A percentile compares a stretch with the other conserved stretches of the same genome.
Evolutionary conservation across 2,113 vertebrate species (phyloP).

Genomic region (Alligator sinensis): DNA sequence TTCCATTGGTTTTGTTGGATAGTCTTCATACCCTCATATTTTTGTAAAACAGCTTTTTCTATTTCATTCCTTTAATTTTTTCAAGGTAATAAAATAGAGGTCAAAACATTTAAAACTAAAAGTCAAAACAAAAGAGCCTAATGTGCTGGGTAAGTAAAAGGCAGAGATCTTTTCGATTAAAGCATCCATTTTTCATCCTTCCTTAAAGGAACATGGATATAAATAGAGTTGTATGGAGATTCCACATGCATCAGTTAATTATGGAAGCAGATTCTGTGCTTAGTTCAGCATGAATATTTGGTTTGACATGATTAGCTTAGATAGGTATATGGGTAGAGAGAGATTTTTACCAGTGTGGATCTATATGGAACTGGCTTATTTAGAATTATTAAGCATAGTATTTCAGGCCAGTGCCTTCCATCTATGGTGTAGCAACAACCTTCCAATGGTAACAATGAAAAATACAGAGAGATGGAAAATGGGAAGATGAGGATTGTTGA

Average conservation of each 20-base stretch:
- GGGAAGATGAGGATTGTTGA: neutral
- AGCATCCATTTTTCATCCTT: neutral
- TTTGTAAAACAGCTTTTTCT: neutral
- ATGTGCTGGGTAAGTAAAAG: neutral
- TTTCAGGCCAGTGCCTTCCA: neutral
- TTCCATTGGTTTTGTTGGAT: slow-evolving; percentile 13
- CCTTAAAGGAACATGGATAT: neutral
- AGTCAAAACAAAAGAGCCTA: rapidly evolving
- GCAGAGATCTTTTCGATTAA: neutral
- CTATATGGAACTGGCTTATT: neutral
- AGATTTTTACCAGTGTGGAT: neutral
- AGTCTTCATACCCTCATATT: neutral
- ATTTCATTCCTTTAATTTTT: neutral
- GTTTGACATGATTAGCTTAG: neutral
- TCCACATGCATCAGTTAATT: neutral
- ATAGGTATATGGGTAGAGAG: rapidly evolving
- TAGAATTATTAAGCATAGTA: neutral
- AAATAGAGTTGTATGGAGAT: neutral
- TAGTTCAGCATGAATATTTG: neutral
- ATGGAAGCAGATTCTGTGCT: neutral
- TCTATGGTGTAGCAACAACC: neutral
- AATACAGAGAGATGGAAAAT: neutral
- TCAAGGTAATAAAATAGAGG: neutral
- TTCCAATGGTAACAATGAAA: neutral
- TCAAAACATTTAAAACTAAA: rapidly evolving